Evolutionary conservation across 1,140 invertebrate genomes (phyloP), one percentile per base, ranked within the genome.

Genomic region (Holcopasites calliopsidis): DNA sequence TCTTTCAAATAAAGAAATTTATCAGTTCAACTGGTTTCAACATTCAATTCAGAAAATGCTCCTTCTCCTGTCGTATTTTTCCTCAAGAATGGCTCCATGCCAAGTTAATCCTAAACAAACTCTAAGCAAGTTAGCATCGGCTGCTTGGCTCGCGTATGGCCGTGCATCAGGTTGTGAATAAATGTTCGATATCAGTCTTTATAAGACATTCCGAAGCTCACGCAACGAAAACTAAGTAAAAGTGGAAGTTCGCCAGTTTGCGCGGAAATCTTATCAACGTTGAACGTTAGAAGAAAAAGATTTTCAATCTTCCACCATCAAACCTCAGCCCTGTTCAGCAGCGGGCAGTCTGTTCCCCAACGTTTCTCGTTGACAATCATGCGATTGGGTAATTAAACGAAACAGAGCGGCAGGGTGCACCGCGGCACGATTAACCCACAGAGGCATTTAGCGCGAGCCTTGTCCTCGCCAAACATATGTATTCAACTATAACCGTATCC

Each of bases 91-190:
- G 80, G 84, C 85, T 73, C 21, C 35, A 61, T 80, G 85, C 83
- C 85, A 85, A 86, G 54, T 18, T 33, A 65, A 70, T 50, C 38
- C 76, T 79, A 80, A 80, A 81, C 75, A 76, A 78, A 83, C 65
- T 38, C 62, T 80, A 84, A 83, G 76, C 75, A 65, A 77, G 35
- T 31, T 47, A 55, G 60, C 57, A 80, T 80, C 49, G 54, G 77
- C 52, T 62, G 33, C 18, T 65, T 58, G 4, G 52, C 16, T 26
- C 16, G 42, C 10, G 8, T 72, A 57, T 71, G 35, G 26, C 54
- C 73, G 66, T 73, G 81, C 83, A 85, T 76, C 80, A 85, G 84
- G 80, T 81, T 81, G 80, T 26, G 60, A 61, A 57, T 55, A 57
- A 49, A 28, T 38, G 42, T 47, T 57, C 42, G 8, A 42, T 38